Evolutionary conservation across 2,113 vertebrate species (phyloP), one percentile per base, ranked within the genome.

Genomic region (Campylomormyrus tamandua): DNA sequence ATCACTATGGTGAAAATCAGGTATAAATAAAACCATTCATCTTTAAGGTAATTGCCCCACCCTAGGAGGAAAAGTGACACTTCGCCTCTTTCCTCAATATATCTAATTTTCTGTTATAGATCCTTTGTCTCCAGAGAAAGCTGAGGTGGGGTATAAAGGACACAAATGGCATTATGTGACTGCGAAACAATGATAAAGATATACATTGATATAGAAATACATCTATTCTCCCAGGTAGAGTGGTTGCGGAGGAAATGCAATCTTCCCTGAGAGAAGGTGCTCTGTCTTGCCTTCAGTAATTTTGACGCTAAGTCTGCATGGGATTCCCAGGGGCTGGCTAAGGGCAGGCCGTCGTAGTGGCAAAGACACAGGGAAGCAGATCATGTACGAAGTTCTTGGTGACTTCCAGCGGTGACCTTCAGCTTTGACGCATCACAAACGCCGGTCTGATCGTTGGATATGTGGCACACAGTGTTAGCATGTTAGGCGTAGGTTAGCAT

Each of bases 151-250:
- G 11, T 6, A 66, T 19, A 35, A 49, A 17, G 62, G 45, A 74
- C 56, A 46, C 58, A 74, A 49, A 74, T 74, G 58, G 58, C 62
- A 74, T 49, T 27, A 21, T 80, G 46, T 89, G 88, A 35, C 66
- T 74, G 21, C 13, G 21, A 89, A 89, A 77, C 66, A 89, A 77
- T 83, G 88, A 89, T 66, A 27, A 80, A 89, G 70, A 52, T 35
- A 27, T 77, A 52, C 46, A 52, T 27, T 77, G 48, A 89, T 66
- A 50, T 46, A 46, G 56, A 58, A 17, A 45, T 48, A 62, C 42
- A 27, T n/a, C 21, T 62, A n/a, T 24, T 24, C n/a, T 48, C 42
- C 39, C 58, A 45, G 27, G 45, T 31, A 56, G 42, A 48, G 58
- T 53, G 66, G 70, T 21, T 31, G 13, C 17, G 31, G 27, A 80